Evolutionary conservation across 2,797 vertebrate genomes (phyloP), one percentile per base, ranked within the genome.

Genomic region (Paratrypauchen microcephalus): DNA sequence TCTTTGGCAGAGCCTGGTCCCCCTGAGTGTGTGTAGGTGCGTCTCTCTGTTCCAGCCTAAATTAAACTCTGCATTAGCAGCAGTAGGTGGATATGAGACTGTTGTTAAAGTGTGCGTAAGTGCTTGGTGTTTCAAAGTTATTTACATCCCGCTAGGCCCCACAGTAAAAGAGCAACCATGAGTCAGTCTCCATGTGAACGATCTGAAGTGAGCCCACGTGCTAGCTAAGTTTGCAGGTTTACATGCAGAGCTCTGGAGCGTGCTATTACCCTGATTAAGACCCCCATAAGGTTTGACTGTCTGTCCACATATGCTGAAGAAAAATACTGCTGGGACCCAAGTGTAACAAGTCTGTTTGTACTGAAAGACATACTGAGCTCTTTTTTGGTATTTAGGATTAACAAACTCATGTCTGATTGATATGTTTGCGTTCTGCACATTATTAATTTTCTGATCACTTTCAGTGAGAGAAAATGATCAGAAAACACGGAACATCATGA

Each of bases 161-260:
- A 71, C 82, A 64, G 84, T 80, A 82, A 89, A 89, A 89, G 83
- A 82, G 75, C 87, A 83, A 76, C 63, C 65, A 80, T 89, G 88
- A 90, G 81, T 90, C 88, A 89, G 66, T 72, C 73, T 83, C 73
- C 24, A 13, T 78, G 83, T 83, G 83, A 87, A 59, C 63, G 65
- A 79, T 73, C 69, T 78, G 76, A 83, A 87, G 85, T 80, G 84
- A 75, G 76, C 84, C 85, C 87, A 86, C 86, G 70, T 78, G 0
- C 72, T 80, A 18, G 72, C 55, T 41, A 21, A 65, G 70, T 45
- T 45, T 13, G 16, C 68, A 65, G 61, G 72, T 68, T 47, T 47
- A 63, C 39, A 26, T 47, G 61, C 39, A 18, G 36, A 24, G 61
- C 21, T 45, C 1, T 21, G 21, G 61, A 63, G n/a, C 21, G 39